Base-by-base conservation (phyloP, 2,113 vertebrate species). In the Poecile atricapillus region DNA sequence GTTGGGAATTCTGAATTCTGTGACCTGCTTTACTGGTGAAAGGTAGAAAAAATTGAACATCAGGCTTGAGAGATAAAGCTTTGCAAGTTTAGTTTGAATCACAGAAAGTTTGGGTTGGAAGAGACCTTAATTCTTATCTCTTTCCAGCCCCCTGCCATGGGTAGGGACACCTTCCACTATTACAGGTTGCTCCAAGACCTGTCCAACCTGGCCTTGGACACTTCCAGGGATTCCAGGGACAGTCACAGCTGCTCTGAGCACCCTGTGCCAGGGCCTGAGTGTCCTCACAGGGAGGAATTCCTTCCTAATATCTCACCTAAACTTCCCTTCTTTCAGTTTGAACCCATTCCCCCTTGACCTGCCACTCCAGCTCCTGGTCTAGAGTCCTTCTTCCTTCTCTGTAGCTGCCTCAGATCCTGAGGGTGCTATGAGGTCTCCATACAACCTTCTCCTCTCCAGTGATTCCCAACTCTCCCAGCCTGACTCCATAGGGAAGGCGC, bases 61-160 rank as follows among this genome's bases (percentile, higher is more conserved):
- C 62, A 41, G 67, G 37, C 62, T 83, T 88, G 71, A 89, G 86
- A 81, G 83, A 67, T 63, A 76, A 83, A 85, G 13, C 76, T 52
- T 43, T 6, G 64, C 47, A 18, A 50, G 52, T 70, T 60, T 19
- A 47, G 93, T 69, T 64, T 75, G 94, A 68, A 86, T 68, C 9
- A 37, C 4, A 37, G 21, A 18, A 52, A 9, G 5, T 44, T 33
- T 59, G 53, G 5, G 15, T 58, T 25, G 35, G 43, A 43, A 31
- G 71, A 49, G 13, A 43, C 17, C 7, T 68, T 22, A 35, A 33
- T 21, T 27, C 9, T 59, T 31, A 5, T 37, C 11, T 27, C 46
- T 7, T 77, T 15, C 52, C 53, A 76, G 5, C 1, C 4, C 10
- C 4, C 30, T 65, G 52, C 35, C 13, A 21, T 9, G 52, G 28